Evolutionary conservation across 2,797 vertebrate genomes (phyloP), one percentile per base, ranked within the genome.

Genomic region (Eurystomus glaucurus): DNA sequence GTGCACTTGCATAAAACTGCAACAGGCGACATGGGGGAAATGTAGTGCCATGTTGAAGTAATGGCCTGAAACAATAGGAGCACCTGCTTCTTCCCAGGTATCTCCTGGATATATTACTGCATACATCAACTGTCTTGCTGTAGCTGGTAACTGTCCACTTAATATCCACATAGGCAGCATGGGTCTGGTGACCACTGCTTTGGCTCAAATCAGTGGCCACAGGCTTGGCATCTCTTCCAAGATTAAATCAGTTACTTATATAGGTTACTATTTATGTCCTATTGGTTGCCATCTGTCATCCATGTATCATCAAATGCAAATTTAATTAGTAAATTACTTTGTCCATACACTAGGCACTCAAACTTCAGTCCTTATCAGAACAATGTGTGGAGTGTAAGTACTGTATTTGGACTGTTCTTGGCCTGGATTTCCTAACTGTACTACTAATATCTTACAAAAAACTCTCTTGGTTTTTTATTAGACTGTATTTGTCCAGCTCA

Each of bases 211-310:
- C 28, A 82, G 54, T 69, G 80, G 39, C n/a, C 54, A 86, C 58
- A 72, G 37, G 39, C 66, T 72, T 1, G 0, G 12, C 54, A 74
- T 55, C 54, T 26, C 62, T 87, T 89, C 54, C 43, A 79, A 93
- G 92, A 93, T 85, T 79, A 80, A 91, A 93, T 87, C 60, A 60
- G 9, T 77, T 70, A 25, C 5, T 85, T 77, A 33, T 60, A 55
- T n/a, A 74, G n/a, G 39, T 69, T 16, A n/a, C 13, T 26, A 87
- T 82, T 93, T 92, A 48, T 79, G 54, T 85, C 88, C 84, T 96
- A 82, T 79, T 70, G 58, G 35, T 91, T 93, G 41, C 94, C 96
- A 96, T 91, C 94, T 94, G 93, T 79, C 77, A 92, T 33, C 55
- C n/a, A 76, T 93, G 79, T 66, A 94, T 96, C 80, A 94, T 71